Conservation (phyloP, 2,888 invertebrate species). For the Portevinia maculata region DNA sequence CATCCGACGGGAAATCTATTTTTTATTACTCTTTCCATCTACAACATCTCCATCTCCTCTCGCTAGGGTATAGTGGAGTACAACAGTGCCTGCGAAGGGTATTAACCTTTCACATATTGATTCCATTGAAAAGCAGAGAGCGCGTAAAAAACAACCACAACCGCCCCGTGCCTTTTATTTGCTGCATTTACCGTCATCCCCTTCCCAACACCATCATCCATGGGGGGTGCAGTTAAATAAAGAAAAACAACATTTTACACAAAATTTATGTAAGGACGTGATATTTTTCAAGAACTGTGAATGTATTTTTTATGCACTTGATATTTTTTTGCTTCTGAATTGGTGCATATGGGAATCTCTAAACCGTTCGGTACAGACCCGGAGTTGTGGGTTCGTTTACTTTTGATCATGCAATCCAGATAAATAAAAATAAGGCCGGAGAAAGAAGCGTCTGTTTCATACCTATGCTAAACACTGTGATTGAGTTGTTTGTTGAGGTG, state of each 20-base stretch:
- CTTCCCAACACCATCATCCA: background rate
- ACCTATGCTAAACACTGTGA: conserved; percentile 41
- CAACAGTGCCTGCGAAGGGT: conserved; percentile 54
- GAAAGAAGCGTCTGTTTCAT: conserved; percentile 28
- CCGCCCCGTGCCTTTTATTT: conserved; percentile 32
- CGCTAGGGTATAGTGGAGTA: background rate
- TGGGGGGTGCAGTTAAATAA: conserved; percentile 6
- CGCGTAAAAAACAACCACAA: conserved; percentile 52
- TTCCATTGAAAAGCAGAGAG: conserved; percentile 67
- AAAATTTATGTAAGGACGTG: conserved; percentile 72
- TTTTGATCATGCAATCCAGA: conserved; percentile 64
- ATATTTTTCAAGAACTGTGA: conserved; percentile 63
- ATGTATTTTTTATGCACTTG: conserved; percentile 72
- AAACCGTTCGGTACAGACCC: conserved; percentile 25
- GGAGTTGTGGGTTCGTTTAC: conserved; percentile 54
- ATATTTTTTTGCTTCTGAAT: conserved; percentile 48
- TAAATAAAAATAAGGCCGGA: conserved; percentile 15
- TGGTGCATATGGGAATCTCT: conserved; percentile 57
- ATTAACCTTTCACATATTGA: conserved; percentile 73
- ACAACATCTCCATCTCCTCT: conserved; percentile 27
- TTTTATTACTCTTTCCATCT: conserved; percentile 44
- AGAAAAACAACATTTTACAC: conserved; percentile 63
- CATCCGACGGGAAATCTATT: conserved; percentile 66
- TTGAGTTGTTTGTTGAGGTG: conserved; percentile 52
- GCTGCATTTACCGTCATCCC: conserved; percentile 23